phyloP scores from a whole-genome alignment of 2,888 invertebrate species.

The Neoascia interrupta region DNA sequence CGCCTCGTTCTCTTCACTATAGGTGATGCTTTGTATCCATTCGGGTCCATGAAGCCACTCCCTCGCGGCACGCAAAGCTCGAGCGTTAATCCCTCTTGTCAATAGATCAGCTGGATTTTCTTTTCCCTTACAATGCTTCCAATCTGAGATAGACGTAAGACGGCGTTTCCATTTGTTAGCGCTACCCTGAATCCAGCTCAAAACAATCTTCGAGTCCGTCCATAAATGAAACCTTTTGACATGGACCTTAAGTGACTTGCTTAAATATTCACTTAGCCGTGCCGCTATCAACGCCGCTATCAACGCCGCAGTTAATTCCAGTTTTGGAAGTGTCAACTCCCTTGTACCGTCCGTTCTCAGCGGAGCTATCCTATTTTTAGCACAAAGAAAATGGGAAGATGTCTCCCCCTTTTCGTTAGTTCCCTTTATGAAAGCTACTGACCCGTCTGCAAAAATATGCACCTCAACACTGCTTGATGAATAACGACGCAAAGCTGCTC shows the following conservation, averaged over 20 bases:
- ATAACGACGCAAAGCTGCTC: neutral
- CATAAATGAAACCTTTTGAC: neutral
- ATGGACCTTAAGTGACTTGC: neutral
- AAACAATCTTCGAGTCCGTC: neutral
- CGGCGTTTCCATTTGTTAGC: neutral
- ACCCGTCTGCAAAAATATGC: slow-evolving; percentile 1
- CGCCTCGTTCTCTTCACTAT: too few species aligned
- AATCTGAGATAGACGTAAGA: neutral
- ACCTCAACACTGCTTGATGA: neutral
- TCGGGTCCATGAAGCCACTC: too few species aligned
- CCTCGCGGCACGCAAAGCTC: neutral
- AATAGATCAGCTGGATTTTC: neutral
- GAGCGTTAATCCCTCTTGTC: neutral
- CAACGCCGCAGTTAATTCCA: slow-evolving; percentile 8
- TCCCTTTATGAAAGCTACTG: neutral
- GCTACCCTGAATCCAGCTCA: neutral
- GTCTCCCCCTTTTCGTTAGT: neutral
- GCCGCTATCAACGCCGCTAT: neutral
- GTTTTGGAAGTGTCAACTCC: neutral
- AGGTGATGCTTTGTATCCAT: too few species aligned
- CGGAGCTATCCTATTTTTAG: slow-evolving; percentile 17
- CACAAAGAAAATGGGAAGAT: slow-evolving; percentile 1
- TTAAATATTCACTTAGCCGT: neutral
- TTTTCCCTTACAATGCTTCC: neutral
- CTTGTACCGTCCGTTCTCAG: slow-evolving; percentile 8